Percentiles rank a stretch among this genome's conserved stretches.
phyloP scores from a whole-genome alignment of 2,888 invertebrate species.

The Heliconius hortense region DNA sequence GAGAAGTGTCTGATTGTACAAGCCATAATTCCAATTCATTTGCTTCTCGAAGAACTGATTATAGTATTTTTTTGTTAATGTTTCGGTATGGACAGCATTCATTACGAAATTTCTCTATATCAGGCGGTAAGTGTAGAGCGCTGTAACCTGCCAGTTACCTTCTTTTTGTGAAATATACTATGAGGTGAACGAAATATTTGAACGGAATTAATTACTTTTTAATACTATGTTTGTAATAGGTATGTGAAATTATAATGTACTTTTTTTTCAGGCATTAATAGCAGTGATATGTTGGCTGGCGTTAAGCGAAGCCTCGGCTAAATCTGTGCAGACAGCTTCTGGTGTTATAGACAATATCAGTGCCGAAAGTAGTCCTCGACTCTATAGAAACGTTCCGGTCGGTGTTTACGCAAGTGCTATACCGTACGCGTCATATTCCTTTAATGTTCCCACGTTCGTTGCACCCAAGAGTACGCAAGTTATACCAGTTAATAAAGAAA shows the following conservation, averaged over 20 bases:
- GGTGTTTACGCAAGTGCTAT: constrained; percentile 68
- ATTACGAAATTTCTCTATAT: not conserved
- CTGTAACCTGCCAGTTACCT: not conserved
- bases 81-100: no score
- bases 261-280: constrained; percentile 58
- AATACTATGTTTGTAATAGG: not conserved
- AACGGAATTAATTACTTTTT: not conserved
- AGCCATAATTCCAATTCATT: no score
- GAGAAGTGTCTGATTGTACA: no score
- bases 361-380: constrained; percentile 62
- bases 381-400: constrained; percentile 62
- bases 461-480: constrained; percentile 57
- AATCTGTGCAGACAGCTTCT: constrained; percentile 50
- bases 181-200: not conserved
- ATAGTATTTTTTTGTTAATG: no score
- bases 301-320: constrained; percentile 52
- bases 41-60: no score
- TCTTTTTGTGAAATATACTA: not conserved
- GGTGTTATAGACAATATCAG: constrained; percentile 59
- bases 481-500: constrained; percentile 61
- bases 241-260: not conserved
- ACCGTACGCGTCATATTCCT: constrained; percentile 68
- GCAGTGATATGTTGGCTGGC: constrained; percentile 61
- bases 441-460: constrained; percentile 59
- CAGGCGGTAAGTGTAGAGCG: not conserved